Percentiles rank a stretch among this genome's conserved stretches.
These are phyloP conservation scores for Pterostichus madidus DNA, from an alignment of 2,888 invertebrate genomes.

Conservation along the genomic window DNA sequence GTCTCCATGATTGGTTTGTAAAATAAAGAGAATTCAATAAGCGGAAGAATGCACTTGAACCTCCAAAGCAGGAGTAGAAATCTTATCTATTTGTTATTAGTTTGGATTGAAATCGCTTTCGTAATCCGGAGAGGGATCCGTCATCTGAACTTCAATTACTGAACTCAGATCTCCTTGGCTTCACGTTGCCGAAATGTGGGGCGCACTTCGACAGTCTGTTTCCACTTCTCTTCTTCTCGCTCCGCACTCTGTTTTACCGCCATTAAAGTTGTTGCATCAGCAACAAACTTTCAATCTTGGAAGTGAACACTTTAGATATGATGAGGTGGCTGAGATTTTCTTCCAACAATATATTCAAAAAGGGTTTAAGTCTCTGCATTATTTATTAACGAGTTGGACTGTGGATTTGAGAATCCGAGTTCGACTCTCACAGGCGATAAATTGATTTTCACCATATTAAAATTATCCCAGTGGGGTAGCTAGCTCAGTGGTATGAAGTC, in stretches of 20 bases:
- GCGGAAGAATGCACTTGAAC: constrained; percentile 43
- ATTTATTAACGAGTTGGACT: too few relatives aligned
- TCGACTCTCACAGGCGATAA: too few relatives aligned
- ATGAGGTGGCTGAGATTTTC: constrained; percentile 3
- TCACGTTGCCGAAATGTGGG: constrained; percentile 2
- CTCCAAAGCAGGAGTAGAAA: constrained; percentile 6
- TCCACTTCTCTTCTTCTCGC: constrained; percentile 11
- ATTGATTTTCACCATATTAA: too few relatives aligned
- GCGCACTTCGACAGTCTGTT: constrained; percentile 16
- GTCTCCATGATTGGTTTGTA: constrained; percentile 22
- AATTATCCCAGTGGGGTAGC: too few relatives aligned
- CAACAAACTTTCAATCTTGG: constrained; percentile 9
- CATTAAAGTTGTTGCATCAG: constrained; percentile 9
- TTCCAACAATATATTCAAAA: too few relatives aligned
- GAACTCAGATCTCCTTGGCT: constrained; percentile 13
- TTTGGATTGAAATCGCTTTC: constrained; percentile 34
- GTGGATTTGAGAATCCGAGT: too few relatives aligned
- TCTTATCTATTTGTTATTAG: constrained; percentile 48
- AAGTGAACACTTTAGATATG: constrained; percentile 20
- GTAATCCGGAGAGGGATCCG: constrained; percentile 37
- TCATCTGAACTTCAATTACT: constrained; percentile 34
- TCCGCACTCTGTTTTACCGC: neutral
- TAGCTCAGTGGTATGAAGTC: too few relatives aligned
- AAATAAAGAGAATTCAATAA: constrained; percentile 48
- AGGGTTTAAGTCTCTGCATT: too few relatives aligned